Base-by-base conservation (phyloP, 2,888 invertebrate genomes). In the Caradrina kadenii region DNA sequence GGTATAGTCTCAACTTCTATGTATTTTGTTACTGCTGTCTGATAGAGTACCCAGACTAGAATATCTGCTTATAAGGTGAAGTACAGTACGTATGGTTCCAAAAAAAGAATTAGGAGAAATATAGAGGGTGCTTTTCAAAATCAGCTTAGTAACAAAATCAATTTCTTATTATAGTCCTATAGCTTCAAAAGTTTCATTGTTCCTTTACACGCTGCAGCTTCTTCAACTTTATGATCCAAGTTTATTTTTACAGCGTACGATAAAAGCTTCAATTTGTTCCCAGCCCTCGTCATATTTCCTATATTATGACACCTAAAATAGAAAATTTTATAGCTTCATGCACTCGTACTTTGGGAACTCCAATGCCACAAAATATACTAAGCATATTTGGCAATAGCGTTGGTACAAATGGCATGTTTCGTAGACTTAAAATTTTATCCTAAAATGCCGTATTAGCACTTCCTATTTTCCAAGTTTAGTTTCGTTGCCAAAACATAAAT, bases 221-320 rank as follows among this genome's bases (percentile, higher is more conserved):
- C 59, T 63, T 31, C 31, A 58, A 31, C 15, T 54, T 69, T 60
- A 77, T 56, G 55, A 53, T 55, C 21, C 1, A 63, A 59, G 15
- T 76, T 68, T 61, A 76, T 50, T 73, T 73, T 76, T 64, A 73
- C 58, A 67, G 76, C 48, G 15, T 1, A 42, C 63, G 22, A 66
- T 58, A 67, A 75, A 76, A 54, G 8, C 58, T 45, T 17, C 48
- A 62, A 59, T 63, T 61, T 68, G 58, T 61, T 48, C 7, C 35
- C 48, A 58, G 19, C 50, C 39, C 48, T 42, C 21, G 11, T 11
- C 26, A 62, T 64, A 55, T 60, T 63, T 45, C 19, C 22, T 55
- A 22, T 61, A 61, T 58, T 35, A 67, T 19, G 17, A 21, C 49
- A 45, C 52, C 66, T 63, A 50, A 77, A 73, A 69, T 69, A 69